These are phyloP conservation scores for Plumapathes pennacea DNA, from an alignment of 92 coral and sea anemone species.

Conservation along the genomic window DNA sequence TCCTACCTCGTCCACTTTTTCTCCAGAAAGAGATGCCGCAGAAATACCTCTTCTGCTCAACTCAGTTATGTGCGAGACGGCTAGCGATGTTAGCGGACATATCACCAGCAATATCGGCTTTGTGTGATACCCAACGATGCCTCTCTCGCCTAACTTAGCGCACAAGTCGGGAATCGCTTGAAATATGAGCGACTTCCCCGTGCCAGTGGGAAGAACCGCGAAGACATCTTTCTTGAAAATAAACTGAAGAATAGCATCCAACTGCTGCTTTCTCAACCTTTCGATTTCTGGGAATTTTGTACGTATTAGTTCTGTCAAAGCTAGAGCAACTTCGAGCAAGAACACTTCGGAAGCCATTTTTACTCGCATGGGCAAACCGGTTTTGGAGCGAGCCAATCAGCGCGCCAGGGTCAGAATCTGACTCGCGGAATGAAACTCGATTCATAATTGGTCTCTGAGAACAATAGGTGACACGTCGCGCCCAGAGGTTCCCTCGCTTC, in stretches of 20 bases:
- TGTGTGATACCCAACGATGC: conserved; percentile 13
- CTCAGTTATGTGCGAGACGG: conserved; percentile 24
- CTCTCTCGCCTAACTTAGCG: conserved; percentile 13
- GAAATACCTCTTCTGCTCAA: conserved; percentile 1
- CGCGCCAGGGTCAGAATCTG: no score
- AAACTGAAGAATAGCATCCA: conserved; percentile 12
- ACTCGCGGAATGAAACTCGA: no score
- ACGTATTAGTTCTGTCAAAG: no score
- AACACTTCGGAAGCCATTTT: no score
- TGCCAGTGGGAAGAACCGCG: conserved; percentile 37
- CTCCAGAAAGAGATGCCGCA: conserved; percentile 24
- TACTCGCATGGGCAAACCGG: no score
- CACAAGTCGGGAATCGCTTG: conserved; percentile 24
- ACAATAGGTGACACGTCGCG: no score
- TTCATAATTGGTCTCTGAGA: no score
- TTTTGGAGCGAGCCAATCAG: no score
- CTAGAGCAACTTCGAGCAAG: no score
- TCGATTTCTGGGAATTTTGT: conserved; percentile 30
- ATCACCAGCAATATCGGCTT: conserved; percentile 32
- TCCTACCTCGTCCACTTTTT: conserved; percentile 31
- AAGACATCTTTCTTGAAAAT: conserved; percentile 20
- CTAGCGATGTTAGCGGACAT: conserved; percentile 28
- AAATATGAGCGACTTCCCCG: conserved; percentile 28
- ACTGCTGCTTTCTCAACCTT: conserved; percentile 23
- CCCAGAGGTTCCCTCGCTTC: no score